Percentiles rank a stretch among this genome's conserved stretches.
These are phyloP conservation scores for Neomorphus geoffroyi DNA, from an alignment of 2,797 vertebrate genomes.

Conservation along the genomic window DNA sequence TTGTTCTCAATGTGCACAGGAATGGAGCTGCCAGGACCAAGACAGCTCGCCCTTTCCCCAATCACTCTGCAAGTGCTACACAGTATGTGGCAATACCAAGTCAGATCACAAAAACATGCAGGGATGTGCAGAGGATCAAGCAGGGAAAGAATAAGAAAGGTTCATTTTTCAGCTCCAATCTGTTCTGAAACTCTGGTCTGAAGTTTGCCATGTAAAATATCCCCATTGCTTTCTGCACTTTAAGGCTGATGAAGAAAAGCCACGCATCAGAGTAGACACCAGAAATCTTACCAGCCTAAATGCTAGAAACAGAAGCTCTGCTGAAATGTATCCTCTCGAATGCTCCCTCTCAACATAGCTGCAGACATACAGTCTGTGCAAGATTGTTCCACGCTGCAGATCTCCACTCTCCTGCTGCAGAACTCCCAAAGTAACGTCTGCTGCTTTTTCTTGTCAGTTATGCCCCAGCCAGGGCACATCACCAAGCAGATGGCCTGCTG, in stretches of 20 bases:
- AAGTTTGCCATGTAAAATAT: not conserved
- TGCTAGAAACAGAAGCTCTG: not conserved
- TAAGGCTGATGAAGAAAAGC: not conserved
- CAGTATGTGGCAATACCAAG: not conserved
- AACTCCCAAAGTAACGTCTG: not conserved
- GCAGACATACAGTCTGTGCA: not conserved
- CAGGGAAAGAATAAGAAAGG: not conserved
- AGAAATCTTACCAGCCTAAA: not conserved
- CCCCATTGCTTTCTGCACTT: not conserved
- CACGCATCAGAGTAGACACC: not conserved
- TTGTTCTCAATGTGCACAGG: not conserved
- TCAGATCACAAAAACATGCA: not conserved
- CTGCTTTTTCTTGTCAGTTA: accelerated
- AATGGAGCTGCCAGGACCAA: not conserved
- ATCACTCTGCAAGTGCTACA: not conserved
- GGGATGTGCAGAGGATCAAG: not conserved
- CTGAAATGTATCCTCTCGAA: accelerated
- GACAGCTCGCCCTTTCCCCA: not conserved
- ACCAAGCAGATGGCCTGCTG: not conserved
- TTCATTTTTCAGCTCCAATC: not conserved
- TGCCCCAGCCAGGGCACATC: not conserved
- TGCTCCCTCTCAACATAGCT: not conserved
- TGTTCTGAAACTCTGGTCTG: not conserved
- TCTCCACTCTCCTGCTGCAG: not conserved
- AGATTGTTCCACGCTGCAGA: not conserved